Conservation (phyloP, 2,113 vertebrate species). For the Protobothrops flavoviridis region DNA sequence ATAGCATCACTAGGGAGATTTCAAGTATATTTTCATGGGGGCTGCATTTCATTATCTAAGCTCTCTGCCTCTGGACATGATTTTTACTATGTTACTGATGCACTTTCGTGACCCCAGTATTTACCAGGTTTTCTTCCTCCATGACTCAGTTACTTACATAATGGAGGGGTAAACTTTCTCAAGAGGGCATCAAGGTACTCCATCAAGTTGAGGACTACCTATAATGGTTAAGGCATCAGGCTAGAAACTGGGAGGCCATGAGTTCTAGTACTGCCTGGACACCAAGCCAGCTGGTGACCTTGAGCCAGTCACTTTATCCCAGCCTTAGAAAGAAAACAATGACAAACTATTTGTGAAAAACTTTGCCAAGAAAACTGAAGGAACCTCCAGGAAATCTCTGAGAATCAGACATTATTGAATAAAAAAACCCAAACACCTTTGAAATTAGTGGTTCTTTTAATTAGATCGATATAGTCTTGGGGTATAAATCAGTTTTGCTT, state of each 20-base stretch:
- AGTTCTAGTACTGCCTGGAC: background rate
- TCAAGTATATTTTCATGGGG: background rate
- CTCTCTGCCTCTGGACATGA: background rate
- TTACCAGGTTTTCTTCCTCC: background rate
- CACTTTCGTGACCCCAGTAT: background rate
- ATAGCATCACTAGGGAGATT: background rate
- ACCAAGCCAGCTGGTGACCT: background rate
- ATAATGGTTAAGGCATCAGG: background rate
- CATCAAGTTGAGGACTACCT: background rate
- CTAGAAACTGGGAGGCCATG: background rate
- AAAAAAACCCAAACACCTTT: background rate
- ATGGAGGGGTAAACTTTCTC: background rate
- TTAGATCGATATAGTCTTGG: background rate
- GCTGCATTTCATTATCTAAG: background rate
- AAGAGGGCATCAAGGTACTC: background rate
- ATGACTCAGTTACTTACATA: background rate
- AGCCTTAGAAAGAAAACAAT: background rate
- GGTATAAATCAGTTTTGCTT: background rate
- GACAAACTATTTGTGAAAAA: background rate
- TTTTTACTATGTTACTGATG: background rate
- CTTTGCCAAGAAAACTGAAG: background rate
- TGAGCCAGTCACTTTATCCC: background rate
- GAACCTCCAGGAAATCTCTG: background rate
- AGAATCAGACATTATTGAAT: background rate
- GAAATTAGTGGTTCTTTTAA: background rate